phyloP scores from a whole-genome alignment of 2,113 vertebrate genomes.

The Anoura caudifer region DNA sequence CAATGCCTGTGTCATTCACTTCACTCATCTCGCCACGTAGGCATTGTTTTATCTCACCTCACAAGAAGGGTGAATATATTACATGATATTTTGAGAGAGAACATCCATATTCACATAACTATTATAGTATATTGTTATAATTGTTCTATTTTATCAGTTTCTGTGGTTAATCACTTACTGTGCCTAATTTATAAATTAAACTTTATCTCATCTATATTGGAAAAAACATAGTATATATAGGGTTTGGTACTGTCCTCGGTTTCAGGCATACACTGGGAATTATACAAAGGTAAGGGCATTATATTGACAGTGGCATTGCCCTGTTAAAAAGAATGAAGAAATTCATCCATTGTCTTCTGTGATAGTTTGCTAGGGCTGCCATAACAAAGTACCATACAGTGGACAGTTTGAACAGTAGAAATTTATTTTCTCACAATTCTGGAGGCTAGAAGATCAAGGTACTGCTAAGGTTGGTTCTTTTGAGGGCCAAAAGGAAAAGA shows the following conservation, averaged over 20 bases:
- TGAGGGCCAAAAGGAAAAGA: neutral
- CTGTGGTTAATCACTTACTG: neutral
- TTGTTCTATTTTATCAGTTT: neutral
- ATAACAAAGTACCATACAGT: neutral
- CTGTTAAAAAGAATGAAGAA: neutral
- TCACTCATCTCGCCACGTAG: neutral
- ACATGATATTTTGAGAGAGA: neutral
- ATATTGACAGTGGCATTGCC: neutral
- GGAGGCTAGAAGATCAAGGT: neutral
- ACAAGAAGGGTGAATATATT: neutral
- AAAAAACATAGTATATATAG: neutral
- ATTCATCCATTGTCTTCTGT: neutral
- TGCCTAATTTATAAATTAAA: neutral
- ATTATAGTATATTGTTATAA: neutral
- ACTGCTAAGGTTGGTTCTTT: neutral
- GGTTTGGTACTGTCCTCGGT: neutral
- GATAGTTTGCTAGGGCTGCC: neutral
- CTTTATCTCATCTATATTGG: neutral
- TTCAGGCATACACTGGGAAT: neutral
- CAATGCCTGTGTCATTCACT: neutral
- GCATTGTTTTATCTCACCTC: neutral
- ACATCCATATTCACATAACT: neutral
- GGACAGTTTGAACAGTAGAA: neutral
- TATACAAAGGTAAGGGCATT: no score
- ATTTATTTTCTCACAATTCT: conserved; percentile 8